Percentiles rank a stretch among this genome's conserved stretches.
Conservation (phyloP, 2,113 vertebrate genomes). For the Capra hircus region DNA sequence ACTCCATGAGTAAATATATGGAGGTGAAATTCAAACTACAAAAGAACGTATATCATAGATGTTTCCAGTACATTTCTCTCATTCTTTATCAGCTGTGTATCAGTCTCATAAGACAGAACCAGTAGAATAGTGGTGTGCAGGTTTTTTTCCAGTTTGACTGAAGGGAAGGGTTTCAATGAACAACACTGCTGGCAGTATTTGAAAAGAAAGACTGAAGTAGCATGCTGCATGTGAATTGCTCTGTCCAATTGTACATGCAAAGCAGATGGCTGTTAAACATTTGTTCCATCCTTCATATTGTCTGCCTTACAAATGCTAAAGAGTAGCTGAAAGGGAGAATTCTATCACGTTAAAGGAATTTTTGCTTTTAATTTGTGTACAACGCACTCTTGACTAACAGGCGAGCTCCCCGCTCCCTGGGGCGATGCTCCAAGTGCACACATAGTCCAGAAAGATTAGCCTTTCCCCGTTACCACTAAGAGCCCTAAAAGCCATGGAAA, state of each 20-base stretch:
- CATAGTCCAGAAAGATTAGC: slow-evolving; percentile 37
- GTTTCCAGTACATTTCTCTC: slow-evolving; percentile 10
- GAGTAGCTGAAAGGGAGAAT: slow-evolving; percentile 24
- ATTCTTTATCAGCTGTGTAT: not conserved
- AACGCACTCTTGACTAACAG: slow-evolving; percentile 18
- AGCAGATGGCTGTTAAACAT: slow-evolving; percentile 55
- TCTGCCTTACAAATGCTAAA: slow-evolving; percentile 51
- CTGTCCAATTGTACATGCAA: slow-evolving; percentile 41
- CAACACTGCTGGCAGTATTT: slow-evolving; percentile 8
- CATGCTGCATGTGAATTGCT: not conserved
- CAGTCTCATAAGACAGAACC: not conserved
- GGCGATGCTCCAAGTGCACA: slow-evolving; percentile 17
- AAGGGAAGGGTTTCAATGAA: slow-evolving; percentile 21
- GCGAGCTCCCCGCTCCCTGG: slow-evolving; percentile 11
- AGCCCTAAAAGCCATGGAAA: slow-evolving; percentile 51
- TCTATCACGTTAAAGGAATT: slow-evolving; percentile 35
- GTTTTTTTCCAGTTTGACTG: not conserved
- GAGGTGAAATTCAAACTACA: not conserved
- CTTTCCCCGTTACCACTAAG: slow-evolving; percentile 16
- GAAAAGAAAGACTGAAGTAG: slow-evolving; percentile 42
- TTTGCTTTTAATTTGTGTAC: slow-evolving; percentile 49
- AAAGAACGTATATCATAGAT: not conserved
- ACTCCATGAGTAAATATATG: not conserved
- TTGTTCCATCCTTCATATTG: slow-evolving; percentile 44
- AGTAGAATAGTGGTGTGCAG: not conserved